Base-by-base conservation (phyloP, 2,113 vertebrate genomes). In the Lamprotornis superbus region DNA sequence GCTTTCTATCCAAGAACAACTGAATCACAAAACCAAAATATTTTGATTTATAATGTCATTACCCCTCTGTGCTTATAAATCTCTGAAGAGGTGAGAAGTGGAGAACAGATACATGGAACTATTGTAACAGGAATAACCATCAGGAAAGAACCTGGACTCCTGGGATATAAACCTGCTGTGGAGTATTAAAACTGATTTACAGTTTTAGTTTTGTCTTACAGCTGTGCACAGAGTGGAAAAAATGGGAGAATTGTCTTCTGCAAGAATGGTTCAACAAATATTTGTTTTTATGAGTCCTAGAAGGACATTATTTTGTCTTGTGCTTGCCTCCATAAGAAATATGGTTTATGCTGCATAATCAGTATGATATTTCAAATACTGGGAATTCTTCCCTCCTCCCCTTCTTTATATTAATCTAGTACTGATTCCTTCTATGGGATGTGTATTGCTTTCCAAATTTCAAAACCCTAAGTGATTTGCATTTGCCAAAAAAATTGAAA, bases 131-230 rank as follows among this genome's bases (percentile, higher is more conserved):
- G 46, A 93, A 68, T 75, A 95, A 84, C 37, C 47, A 87, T 39
- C 17, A 75, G 69, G 69, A 92, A 70, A 47, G 59, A 86, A 70
- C 15, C 21, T 30, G 42, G 55, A 40, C 60, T 83, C 56, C 65
- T 88, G 37, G 56, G 68, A 83, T 90, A 94, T 82, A 92, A 96
- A 90, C 60, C 65, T 96, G 88, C 47, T 68, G 64, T 19, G 19
- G 73, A 80, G 61, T 78, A 90, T 86, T 92, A 92, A 93, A 95
- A 83, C n/a, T 75, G 83, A 96, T 93, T 92, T 90, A 93, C 40
- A 69, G 25, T 84, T 96, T 86, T 68, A 63, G 76, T 87, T 94
- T 78, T 39, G 14, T 68, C 90, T 90, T 83, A 91, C 33, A 75
- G 31, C 81, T 93, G 79, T 93, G 73, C 86, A 83, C 4, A 52